These are phyloP conservation scores for Protonemura montana DNA, from an alignment of 2,888 invertebrate genomes.

Conservation along the genomic window DNA sequence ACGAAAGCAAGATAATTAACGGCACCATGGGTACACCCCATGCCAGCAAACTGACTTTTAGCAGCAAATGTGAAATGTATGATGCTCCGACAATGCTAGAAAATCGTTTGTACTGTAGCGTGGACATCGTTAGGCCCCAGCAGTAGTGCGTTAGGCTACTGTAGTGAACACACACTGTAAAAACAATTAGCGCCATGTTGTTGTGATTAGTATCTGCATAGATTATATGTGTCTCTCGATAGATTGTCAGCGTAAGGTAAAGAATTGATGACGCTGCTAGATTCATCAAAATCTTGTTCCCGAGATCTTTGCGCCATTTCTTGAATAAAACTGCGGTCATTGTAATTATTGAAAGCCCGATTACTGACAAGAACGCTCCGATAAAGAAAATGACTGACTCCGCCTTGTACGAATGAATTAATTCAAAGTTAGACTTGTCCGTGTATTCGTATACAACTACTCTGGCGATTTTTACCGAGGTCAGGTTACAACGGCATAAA, in stretches of 20 bases:
- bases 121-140: neutral
- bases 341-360: neutral
- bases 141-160: neutral
- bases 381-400: neutral
- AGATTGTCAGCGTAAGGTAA: neutral
- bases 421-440: neutral
- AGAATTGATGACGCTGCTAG: neutral
- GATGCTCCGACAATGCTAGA: neutral
- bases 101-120: neutral
- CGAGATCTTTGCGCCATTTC: neutral
- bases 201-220: constrained; percentile 14
- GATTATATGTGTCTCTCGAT: neutral
- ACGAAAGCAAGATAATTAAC: neutral
- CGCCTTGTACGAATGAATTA: neutral
- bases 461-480: neutral
- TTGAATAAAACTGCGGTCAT: neutral
- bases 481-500: neutral
- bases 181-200: neutral
- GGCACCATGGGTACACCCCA: neutral
- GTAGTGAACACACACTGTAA: neutral
- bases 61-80: neutral
- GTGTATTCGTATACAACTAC: constrained; percentile 5
- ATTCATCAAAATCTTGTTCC: neutral
- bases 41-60: neutral
- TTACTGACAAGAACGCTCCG: neutral